Conservation (phyloP, 92 coral and sea anemone genomes). For the Parazoanthus swiftii region DNA sequence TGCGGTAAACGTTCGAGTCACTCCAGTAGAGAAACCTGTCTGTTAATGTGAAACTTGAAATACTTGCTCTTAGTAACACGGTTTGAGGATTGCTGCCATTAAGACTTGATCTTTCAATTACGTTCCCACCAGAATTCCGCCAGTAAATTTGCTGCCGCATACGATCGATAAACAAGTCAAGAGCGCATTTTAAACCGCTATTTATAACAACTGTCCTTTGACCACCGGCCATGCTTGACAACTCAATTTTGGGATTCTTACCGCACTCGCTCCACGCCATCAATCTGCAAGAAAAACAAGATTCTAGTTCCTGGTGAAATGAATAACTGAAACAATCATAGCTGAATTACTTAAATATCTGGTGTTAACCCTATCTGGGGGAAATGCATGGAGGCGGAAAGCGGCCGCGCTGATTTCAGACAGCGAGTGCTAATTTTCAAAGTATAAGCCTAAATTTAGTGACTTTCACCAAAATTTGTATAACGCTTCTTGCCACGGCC, state of each 20-base stretch:
- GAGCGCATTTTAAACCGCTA: slow-evolving; percentile 44
- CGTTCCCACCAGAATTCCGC: slow-evolving; percentile 47
- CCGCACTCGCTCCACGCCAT: slow-evolving; percentile 74
- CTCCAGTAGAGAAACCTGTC: slow-evolving; percentile 28
- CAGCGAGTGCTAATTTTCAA: too few species aligned
- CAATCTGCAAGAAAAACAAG: slow-evolving; percentile 22
- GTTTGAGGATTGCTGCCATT: slow-evolving; percentile 55
- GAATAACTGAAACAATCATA: neutral
- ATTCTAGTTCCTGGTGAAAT: neutral
- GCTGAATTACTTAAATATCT: too few species aligned
- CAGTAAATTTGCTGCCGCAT: slow-evolving; percentile 50
- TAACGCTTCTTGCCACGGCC: too few species aligned
- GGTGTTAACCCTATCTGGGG: too few species aligned
- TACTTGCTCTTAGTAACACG: slow-evolving; percentile 13
- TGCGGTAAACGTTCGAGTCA: neutral
- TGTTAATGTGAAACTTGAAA: slow-evolving; percentile 19
- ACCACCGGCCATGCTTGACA: slow-evolving; percentile 63
- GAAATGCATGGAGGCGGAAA: too few species aligned
- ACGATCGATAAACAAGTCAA: slow-evolving; percentile 55
- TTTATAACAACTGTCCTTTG: slow-evolving; percentile 30
- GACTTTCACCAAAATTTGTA: too few species aligned
- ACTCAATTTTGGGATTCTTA: slow-evolving; percentile 50
- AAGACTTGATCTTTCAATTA: slow-evolving; percentile 57
- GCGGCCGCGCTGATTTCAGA: too few species aligned
- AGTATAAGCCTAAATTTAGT: too few species aligned